Percentiles rank a stretch among this genome's conserved stretches.
These are phyloP conservation scores for Esox lucius DNA, from an alignment of 2,797 vertebrate genomes.

Conservation along the genomic window DNA sequence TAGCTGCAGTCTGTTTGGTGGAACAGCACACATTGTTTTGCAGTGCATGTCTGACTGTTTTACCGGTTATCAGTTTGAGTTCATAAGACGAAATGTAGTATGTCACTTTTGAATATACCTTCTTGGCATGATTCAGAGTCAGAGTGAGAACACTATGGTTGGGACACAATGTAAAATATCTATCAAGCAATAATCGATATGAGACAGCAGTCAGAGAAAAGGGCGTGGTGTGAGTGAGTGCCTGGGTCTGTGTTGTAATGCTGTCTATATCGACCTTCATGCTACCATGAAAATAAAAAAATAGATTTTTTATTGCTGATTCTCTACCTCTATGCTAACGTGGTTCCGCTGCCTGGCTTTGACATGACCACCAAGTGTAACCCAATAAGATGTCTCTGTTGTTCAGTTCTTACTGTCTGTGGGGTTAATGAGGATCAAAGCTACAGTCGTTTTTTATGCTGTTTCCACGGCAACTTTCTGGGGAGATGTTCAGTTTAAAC, in stretches of 20 bases:
- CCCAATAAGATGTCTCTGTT: neutral
- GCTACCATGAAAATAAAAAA: neutral
- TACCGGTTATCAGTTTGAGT: no score
- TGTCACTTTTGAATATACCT: no score
- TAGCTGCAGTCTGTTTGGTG: no score
- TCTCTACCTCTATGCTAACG: neutral
- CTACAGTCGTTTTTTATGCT: neutral
- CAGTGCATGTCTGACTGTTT: no score
- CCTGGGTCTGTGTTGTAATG: neutral
- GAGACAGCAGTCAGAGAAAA: no score
- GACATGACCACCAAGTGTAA: neutral
- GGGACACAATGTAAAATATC: no score
- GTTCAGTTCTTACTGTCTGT: neutral
- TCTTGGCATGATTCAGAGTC: no score
- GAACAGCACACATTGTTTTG: no score
- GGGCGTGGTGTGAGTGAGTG: neutral
- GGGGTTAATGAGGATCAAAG: neutral
- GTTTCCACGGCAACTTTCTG: slow-evolving; percentile 39
- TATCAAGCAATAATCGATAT: no score
- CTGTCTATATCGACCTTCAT: neutral
- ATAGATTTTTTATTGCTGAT: neutral
- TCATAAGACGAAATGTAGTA: no score
- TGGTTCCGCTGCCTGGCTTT: neutral
- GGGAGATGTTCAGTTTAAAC: slow-evolving; percentile 28
- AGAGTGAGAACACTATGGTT: no score